Base-by-base conservation (phyloP, 2,113 vertebrate species). In the Takifugu bimaculatus region DNA sequence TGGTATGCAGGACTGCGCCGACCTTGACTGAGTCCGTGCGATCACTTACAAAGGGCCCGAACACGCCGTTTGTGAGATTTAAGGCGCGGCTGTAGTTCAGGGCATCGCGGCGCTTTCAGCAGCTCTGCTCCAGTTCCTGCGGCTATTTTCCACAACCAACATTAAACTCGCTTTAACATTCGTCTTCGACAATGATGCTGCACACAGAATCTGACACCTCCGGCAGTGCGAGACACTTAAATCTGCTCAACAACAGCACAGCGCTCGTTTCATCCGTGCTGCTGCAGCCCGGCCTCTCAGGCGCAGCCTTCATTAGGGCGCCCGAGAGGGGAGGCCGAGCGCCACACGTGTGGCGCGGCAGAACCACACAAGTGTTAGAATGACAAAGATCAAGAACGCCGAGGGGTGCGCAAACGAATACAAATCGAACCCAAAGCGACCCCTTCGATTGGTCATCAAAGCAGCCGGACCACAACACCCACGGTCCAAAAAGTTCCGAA, bases 401-500 rank as follows among this genome's bases (percentile, higher is more conserved):
- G 50, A 62, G 3, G 20, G 15, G 43, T 66, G 52, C 60, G 68
- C 58, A 52, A 69, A 66, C 53, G 20, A 67, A 26, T 35, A 80
- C 60, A 63, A 77, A 79, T 78, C 68, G 80, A 81, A 83, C 63
- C 56, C 61, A 75, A 70, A 55, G 66, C 48, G 58, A 66, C 49
- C 65, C 20, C 59, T 53, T 79, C 72, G 59, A 42, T 57, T 68
- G 67, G 79, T 78, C 64, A 75, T 77, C 55, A 61, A 70, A 20
- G 20, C 20, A 20, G 20, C 20, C 20, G 20, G 20, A 20, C 20
- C 20, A 20, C 20, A 20, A 75, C 63, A 26, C 57, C 42, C 42
- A 42, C 51, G 35, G 28, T 78, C 78, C 80, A 74, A 82, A 87
- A 78, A 82, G 71, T 83, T 84, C 72, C 55, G 79, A 83, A 90